phyloP scores from a whole-genome alignment of 2,113 vertebrate genomes.

The Ptilonorhynchus violaceus region DNA sequence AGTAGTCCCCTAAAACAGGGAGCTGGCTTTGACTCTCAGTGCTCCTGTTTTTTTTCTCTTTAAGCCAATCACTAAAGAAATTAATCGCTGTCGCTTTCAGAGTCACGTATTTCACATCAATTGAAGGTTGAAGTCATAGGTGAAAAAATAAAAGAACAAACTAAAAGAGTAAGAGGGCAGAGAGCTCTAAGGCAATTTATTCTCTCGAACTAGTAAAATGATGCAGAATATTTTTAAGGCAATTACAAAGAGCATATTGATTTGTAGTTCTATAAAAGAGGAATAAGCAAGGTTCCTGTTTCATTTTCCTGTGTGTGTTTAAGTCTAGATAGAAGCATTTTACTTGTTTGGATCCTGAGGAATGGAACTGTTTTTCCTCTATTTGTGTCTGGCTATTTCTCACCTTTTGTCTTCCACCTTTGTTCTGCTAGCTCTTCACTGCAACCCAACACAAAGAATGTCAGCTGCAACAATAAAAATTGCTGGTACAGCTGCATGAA shows the following conservation, averaged over 20 bases:
- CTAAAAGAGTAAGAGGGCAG: neutral
- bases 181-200: neutral
- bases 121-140: neutral
- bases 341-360: neutral
- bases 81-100: neutral
- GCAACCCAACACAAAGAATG: neutral
- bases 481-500: neutral
- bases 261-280: neutral
- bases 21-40: neutral
- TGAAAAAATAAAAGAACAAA: neutral
- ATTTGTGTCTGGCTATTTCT: neutral
- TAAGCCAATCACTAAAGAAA: neutral
- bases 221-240: neutral
- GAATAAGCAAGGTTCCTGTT: neutral
- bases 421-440: neutral
- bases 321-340: neutral
- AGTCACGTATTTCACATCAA: neutral
- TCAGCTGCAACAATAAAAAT: neutral
- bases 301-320: neutral
- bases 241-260: neutral
- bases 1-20: neutral
- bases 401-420: neutral
- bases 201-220: neutral
- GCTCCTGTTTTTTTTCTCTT: neutral
- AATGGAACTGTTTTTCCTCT: neutral